phyloP scores from a whole-genome alignment of 2,797 vertebrate species.

The Hyperoplus lanceolatus region DNA sequence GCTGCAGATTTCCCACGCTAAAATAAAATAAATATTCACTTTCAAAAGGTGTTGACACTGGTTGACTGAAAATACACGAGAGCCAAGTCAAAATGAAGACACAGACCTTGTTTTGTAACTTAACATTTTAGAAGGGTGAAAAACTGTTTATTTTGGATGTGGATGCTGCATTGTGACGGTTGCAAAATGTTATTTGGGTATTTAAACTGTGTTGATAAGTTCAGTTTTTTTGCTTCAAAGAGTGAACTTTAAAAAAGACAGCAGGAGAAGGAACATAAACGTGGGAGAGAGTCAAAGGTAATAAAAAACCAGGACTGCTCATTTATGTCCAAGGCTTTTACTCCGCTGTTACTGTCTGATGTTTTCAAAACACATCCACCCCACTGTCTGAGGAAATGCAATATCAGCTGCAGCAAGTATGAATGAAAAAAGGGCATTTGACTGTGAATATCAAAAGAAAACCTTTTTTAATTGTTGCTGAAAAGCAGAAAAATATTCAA shows the following conservation, averaged over 20 bases:
- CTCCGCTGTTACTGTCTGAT: constrained; percentile 51
- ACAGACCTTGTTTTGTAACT: constrained; percentile 5
- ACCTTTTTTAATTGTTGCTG: constrained; percentile 57
- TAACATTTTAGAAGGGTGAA: background rate
- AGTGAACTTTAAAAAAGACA: background rate
- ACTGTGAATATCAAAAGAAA: constrained; percentile 63
- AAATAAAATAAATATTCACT: background rate
- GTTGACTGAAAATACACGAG: background rate
- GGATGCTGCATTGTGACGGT: constrained; percentile 6
- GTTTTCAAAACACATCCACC: constrained; percentile 49
- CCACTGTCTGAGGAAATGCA: constrained; percentile 55
- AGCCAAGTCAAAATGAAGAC: constrained; percentile 13
- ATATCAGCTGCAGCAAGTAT: constrained; percentile 47
- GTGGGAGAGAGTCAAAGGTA: constrained; percentile 32
- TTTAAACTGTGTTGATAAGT: constrained; percentile 49
- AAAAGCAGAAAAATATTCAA: constrained; percentile 53
- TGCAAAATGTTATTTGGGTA: constrained; percentile 26
- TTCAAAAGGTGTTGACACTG: constrained; percentile 10
- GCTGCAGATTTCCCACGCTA: constrained; percentile 33
- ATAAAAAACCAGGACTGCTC: constrained; percentile 39
- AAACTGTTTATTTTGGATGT: constrained; percentile 36
- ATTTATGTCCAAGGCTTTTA: constrained; percentile 36
- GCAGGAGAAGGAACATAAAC: constrained; percentile 15
- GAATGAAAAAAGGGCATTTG: constrained; percentile 56
- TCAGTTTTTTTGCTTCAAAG: constrained; percentile 23